Evolutionary conservation across 2,888 invertebrate genomes (phyloP).

Genomic region (Rotaria macrura): DNA sequence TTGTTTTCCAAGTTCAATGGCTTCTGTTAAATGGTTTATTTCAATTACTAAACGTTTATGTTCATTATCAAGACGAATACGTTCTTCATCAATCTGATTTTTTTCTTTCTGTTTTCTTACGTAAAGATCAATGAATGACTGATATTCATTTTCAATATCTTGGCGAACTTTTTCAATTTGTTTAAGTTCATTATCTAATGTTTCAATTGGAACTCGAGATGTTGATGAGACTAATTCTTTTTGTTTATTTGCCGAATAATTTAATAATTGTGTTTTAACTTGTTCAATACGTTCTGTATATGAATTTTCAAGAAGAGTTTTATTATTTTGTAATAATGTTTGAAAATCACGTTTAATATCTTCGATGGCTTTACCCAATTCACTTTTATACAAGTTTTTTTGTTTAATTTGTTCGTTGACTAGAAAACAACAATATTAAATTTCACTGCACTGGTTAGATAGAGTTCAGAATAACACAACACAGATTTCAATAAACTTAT

Average conservation of each 20-base stretch:
- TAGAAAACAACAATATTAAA: too few relatives aligned
- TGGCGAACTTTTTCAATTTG: neutral
- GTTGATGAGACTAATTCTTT: neutral
- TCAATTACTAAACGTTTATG: neutral
- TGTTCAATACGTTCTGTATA: neutral
- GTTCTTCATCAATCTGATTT: neutral
- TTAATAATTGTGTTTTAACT: neutral
- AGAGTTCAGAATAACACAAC: too few relatives aligned
- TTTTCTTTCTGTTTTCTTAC: neutral
- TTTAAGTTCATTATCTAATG: neutral
- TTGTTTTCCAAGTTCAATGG: neutral
- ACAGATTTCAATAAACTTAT: too few relatives aligned
- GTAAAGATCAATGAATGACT: neutral
- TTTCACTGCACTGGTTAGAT: too few relatives aligned
- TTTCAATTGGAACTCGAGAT: neutral
- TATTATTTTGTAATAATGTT: neutral
- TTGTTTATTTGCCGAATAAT: neutral
- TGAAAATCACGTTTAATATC: neutral
- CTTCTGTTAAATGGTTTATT: neutral
- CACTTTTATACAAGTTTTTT: neutral
- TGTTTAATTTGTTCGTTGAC: neutral
- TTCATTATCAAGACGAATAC: neutral
- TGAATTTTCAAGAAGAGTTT: neutral
- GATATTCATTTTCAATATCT: neutral
- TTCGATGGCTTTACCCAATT: neutral